Evolutionary conservation across 2,797 vertebrate species (phyloP), one percentile per base, ranked within the genome.

Genomic region (Premnoplex brunnescens): DNA sequence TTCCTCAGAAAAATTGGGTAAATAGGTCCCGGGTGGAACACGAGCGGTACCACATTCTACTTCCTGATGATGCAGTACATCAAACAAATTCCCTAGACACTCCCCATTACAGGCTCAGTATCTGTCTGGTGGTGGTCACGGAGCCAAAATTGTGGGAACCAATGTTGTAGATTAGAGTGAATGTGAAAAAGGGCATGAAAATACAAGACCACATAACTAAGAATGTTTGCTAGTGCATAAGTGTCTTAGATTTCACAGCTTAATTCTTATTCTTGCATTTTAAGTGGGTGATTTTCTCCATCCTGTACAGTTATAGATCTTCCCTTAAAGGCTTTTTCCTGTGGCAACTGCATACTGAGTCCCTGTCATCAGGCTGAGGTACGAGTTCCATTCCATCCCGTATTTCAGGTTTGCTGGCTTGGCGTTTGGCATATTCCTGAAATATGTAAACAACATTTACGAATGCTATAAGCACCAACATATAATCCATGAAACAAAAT

Each of bases 301-400:
- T 93, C 79, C 51, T 41, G 76, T 89, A 85, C 74, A 79, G 94
- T 86, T 96, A 96, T 1, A 98, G 98, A 89, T 99, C 98, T 64
- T 98, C 98, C 85, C 96, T 98, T 81, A 56, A 52, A 67, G 88
- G 96, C 26, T 88, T 97, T 82, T 95, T 97, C 87, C 95, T 93
- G 88, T 97, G 97, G 96, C 98, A 98, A 10, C 85, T 95, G 86
- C 98, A 99, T 24, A 91, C 23, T 14, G 98, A 95, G 17, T 95
- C 93, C 85, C 88, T 95, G 74, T 98, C 98, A 76, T 97, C 96
- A 21, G 98, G 98, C 96, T 98, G 98, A 94, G 97, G 95, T 43
- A 98, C 98, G 27, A 87, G 96, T 85, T 98, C 98, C 98, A 99
- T 99, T 52, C 98, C 98, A 23, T 98, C 97, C 55, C 96, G 98